Conservation (phyloP, 2,888 invertebrate genomes). For the Ypsolopha sequella region DNA sequence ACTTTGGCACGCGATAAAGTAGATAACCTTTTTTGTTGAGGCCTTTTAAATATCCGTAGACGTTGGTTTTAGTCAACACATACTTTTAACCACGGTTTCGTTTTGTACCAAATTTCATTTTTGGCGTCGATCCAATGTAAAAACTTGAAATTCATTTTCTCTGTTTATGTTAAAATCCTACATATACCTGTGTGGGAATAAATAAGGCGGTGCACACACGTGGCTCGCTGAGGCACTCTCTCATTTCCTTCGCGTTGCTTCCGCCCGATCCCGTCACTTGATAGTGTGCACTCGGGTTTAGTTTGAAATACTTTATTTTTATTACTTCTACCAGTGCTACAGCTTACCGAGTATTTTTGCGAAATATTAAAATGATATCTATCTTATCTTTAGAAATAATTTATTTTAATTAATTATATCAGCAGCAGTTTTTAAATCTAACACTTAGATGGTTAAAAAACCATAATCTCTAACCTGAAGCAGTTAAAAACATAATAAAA, state of each 20-base stretch:
- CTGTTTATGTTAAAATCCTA: not conserved
- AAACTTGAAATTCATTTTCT: not conserved
- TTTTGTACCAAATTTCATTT: too few relatives aligned
- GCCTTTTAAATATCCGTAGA: too few relatives aligned
- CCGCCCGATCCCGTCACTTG: slow-evolving; percentile 28
- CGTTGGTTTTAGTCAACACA: too few relatives aligned
- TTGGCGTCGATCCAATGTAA: not conserved
- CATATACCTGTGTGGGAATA: not conserved
- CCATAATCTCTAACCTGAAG: not conserved
- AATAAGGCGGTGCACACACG: slow-evolving; percentile 3
- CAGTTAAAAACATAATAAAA: not conserved
- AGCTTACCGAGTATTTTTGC: too few relatives aligned
- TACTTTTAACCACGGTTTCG: too few relatives aligned
- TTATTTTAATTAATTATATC: not conserved
- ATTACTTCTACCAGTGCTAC: not conserved
- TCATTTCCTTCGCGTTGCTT: slow-evolving; percentile 35
- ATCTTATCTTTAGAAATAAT: not conserved
- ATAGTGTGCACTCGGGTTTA: not conserved
- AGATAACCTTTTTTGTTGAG: not conserved
- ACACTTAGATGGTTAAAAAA: not conserved
- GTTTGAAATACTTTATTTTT: not conserved
- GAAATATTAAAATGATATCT: too few relatives aligned
- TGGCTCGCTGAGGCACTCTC: slow-evolving; percentile 9
- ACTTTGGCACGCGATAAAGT: not conserved
- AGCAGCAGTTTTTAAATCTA: not conserved